phyloP scores from a whole-genome alignment of 2,888 invertebrate species.

The Drosophila helvetica region DNA sequence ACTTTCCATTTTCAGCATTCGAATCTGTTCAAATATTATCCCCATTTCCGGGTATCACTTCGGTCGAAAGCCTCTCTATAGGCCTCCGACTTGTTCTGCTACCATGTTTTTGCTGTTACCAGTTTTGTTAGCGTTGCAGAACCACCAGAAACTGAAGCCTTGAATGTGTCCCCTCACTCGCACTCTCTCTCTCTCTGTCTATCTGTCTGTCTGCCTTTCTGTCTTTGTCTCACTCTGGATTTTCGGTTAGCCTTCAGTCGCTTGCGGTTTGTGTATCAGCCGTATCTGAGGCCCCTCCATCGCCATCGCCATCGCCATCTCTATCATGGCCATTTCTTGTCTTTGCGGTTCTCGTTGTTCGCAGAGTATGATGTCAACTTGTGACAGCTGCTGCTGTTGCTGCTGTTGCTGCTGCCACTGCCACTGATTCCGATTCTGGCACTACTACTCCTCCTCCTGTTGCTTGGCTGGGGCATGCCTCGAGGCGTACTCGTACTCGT shows the following conservation, averaged over 20 bases:
- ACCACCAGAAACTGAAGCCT: conserved; percentile 44
- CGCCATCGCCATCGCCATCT: conserved; percentile 22
- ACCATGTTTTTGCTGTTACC: conserved; percentile 28
- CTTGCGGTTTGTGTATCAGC: conserved; percentile 52
- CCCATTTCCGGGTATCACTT: neutral
- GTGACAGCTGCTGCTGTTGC: conserved; percentile 55
- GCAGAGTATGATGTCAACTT: conserved; percentile 58
- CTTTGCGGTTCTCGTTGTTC: conserved; percentile 42
- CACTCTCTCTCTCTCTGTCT: neutral
- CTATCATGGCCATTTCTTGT: conserved; percentile 53
- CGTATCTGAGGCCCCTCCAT: conserved; percentile 7
- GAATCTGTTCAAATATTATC: neutral
- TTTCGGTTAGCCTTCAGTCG: conserved; percentile 61
- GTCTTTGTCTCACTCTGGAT: conserved; percentile 16
- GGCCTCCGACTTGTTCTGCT: neutral
- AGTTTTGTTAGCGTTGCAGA: conserved; percentile 59
- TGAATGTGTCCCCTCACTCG: conserved; percentile 47
- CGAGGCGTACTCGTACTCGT: conserved; percentile 16
- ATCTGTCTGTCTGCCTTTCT: neutral
- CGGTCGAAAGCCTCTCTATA: neutral
- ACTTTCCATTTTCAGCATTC: too few relatives aligned
- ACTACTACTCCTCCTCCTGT: neutral
- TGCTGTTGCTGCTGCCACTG: conserved; percentile 5
- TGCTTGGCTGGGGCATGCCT: conserved; percentile 24
- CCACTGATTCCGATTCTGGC: too few relatives aligned